phyloP scores from a whole-genome alignment of 2,113 vertebrate species.

The Falcunculus frontatus region DNA sequence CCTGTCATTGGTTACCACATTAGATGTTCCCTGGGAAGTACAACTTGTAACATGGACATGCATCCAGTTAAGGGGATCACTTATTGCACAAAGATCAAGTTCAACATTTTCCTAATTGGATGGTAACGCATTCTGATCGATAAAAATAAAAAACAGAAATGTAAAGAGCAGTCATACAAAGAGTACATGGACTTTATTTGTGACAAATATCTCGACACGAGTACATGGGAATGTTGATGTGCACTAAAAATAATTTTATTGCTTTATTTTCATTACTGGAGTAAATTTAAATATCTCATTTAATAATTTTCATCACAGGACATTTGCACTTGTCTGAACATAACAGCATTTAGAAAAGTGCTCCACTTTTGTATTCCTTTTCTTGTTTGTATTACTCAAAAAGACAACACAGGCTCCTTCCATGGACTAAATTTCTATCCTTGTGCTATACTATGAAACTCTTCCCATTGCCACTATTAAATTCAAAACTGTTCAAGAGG shows the following conservation, averaged over 20 bases:
- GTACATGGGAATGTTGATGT: fast-evolving
- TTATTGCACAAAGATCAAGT: not conserved
- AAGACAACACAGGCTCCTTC: not conserved
- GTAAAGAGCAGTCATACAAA: not conserved
- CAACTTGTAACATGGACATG: not conserved
- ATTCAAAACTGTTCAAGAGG: not conserved
- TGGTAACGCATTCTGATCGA: not conserved
- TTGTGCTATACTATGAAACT: not conserved
- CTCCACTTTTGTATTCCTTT: not conserved
- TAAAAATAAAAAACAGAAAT: not conserved
- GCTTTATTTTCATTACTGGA: not conserved
- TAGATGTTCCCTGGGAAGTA: not conserved
- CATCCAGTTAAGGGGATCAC: not conserved
- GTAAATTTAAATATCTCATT: not conserved
- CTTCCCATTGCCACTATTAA: not conserved
- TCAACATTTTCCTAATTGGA: not conserved
- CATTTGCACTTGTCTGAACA: not conserved
- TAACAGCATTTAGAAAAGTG: not conserved
- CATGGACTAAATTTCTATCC: not conserved
- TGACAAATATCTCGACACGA: not conserved
- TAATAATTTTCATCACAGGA: not conserved
- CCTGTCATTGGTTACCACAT: not conserved
- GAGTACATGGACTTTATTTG: not conserved
- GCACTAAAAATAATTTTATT: not conserved
- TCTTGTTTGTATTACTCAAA: not conserved